Base-by-base conservation (phyloP, 2,888 invertebrate species). In the Erynnis tages region DNA sequence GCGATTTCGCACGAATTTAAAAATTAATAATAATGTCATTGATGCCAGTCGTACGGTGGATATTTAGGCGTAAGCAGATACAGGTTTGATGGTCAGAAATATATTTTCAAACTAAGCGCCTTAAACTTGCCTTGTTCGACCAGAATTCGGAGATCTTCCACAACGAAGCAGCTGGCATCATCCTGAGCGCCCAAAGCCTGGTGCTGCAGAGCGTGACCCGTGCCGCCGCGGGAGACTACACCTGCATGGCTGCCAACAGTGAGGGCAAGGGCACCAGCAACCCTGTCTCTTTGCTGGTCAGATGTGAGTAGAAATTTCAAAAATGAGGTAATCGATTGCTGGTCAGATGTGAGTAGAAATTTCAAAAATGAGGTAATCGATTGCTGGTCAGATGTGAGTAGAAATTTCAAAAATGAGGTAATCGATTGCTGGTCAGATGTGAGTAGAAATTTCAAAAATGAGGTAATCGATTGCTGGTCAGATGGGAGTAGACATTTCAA, bases 141-240 rank as follows among this genome's bases (percentile, higher is more conserved):
- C 85, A 96, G 96, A 94, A 94, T 60, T 92, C 92, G 55, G 96
- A 96, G 79, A 92, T 96, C 65, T 94, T 92, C 82, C 95, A 95
- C 83, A 96, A 96, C 82, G 92, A 94, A 61, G 93, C 93, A 1
- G 93, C 93, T 7, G 96, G 96, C 27, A 91, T 96, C 53, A 95
- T 96, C 67, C 91, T 96, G 67, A 96, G 95, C 76, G 96, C 96
- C 71, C 95, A 95, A 79, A 96, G 95, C 70, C 87, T 97, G 62
- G 96, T 97, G 4, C 92, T 97, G 54, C 96, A 96, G 78, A 94
- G 94, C 64, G 94, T 97, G 54, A 94, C 94, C 35, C 90, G 96
- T 56, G 92, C 93, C 55, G 94, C 95, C 21, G 96, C 95, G n/a
- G 96, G 97, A 2, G 94, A 95, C 79, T 97, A 96, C 84, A 95